Conservation (phyloP, 2,797 vertebrate genomes). For the Petrocephalus sullivani region DNA sequence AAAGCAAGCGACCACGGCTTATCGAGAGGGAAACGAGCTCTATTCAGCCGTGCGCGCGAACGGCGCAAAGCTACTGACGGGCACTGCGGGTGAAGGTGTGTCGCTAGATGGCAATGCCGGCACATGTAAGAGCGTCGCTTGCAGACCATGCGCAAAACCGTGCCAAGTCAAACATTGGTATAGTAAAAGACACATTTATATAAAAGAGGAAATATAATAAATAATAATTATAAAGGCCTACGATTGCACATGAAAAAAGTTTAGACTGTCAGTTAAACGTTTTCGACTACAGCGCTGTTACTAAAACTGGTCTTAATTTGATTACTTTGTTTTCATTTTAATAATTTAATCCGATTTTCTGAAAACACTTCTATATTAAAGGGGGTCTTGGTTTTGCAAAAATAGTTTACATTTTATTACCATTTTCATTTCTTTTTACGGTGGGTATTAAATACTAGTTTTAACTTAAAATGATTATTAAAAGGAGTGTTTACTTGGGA, state of each 20-base stretch:
- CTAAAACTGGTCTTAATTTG: not conserved
- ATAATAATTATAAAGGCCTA: not conserved
- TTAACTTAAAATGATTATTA: not conserved
- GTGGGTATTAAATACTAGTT: not conserved
- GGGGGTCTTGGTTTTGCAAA: not conserved
- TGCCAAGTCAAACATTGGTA: not conserved
- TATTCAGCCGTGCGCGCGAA: not conserved
- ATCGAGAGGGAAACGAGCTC: not conserved
- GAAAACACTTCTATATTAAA: not conserved
- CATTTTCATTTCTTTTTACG: not conserved
- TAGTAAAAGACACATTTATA: not conserved
- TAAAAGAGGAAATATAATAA: not conserved
- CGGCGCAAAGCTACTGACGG: not conserved
- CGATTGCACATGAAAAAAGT: not conserved
- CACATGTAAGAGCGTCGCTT: not conserved
- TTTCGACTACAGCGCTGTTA: not conserved
- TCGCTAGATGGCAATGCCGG: conserved; percentile 4
- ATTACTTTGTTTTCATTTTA: not conserved
- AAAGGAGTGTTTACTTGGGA: not conserved
- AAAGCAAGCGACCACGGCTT: not conserved
- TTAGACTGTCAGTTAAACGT: not conserved
- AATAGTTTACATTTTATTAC: not conserved
- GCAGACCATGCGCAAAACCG: not conserved
- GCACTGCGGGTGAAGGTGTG: no score
- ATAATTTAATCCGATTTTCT: not conserved